phyloP scores from a whole-genome alignment of 1,140 invertebrate species.

The Atta colombica region DNA sequence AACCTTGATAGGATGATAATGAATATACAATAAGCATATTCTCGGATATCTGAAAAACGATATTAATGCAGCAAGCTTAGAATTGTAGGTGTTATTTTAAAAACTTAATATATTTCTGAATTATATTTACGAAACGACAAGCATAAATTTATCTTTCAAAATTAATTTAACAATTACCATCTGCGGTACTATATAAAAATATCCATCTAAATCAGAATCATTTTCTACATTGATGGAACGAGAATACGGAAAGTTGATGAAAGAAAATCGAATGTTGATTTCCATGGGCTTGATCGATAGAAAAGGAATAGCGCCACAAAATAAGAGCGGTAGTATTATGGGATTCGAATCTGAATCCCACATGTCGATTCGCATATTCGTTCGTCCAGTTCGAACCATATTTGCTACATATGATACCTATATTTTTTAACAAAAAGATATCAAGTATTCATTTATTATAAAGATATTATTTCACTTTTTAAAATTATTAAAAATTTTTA shows the following conservation, averaged over 20 bases:
- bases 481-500: background rate
- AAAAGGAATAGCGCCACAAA: constrained; percentile 67
- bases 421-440: constrained; percentile 1
- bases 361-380: constrained; percentile 73
- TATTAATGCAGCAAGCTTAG: background rate
- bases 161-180: constrained; percentile 66
- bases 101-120: background rate
- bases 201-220: constrained; percentile 78
- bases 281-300: constrained; percentile 74
- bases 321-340: constrained; percentile 74
- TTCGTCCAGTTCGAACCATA: constrained; percentile 61
- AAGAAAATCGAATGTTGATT: constrained; percentile 77
- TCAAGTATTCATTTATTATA: background rate
- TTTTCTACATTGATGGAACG: constrained; percentile 76
- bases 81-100: background rate
- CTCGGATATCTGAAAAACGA: constrained; percentile 64
- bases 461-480: background rate
- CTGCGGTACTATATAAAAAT: constrained; percentile 80
- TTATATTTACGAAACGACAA: background rate
- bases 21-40: constrained; percentile 72
- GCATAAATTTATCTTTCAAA: background rate
- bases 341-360: constrained; percentile 77
- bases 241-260: constrained; percentile 79
- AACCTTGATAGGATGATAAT: constrained; percentile 74
- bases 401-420: constrained; percentile 80